phyloP scores from a whole-genome alignment of 2,797 vertebrate species.

The Rachycentron canadum region DNA sequence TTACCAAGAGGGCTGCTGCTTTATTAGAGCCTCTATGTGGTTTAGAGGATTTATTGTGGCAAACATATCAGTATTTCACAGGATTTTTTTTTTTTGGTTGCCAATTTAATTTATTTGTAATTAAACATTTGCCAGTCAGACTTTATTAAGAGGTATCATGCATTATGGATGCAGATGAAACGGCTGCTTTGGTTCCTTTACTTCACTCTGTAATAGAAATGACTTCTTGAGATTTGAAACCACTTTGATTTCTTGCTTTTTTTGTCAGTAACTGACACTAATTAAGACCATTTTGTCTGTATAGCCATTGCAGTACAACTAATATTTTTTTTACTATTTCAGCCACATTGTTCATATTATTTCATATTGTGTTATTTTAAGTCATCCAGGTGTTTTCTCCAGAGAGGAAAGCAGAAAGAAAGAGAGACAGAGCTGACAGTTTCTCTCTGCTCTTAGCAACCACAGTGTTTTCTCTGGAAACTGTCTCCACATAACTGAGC shows the following conservation, averaged over 20 bases:
- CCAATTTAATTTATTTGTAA: no score
- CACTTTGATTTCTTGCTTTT: conserved; percentile 16
- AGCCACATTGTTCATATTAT: not conserved
- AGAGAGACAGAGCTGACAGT: conserved; percentile 5
- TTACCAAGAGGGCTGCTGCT: no score
- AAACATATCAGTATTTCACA: no score
- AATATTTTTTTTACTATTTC: conserved; percentile 7
- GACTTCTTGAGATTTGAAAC: not conserved
- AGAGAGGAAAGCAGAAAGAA: not conserved
- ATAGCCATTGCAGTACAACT: not conserved
- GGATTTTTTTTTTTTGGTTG: no score
- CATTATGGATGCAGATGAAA: conserved; percentile 7
- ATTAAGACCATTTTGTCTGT: conserved; percentile 11
- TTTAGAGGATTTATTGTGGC: no score
- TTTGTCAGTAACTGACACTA: not conserved
- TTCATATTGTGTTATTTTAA: conserved; percentile 18
- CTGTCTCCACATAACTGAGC: conserved; percentile 46
- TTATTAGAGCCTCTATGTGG: no score
- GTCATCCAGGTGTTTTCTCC: conserved; percentile 15
- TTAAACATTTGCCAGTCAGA: no score
- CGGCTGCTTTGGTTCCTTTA: conserved; percentile 8
- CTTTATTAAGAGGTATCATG: no score
- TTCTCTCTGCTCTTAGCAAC: conserved; percentile 22
- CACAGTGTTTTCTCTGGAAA: conserved; percentile 39
- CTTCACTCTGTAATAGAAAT: not conserved